Percentiles rank a stretch among this genome's conserved stretches.
These are phyloP conservation scores for Procambarus virginalis DNA, from an alignment of 1,140 invertebrate genomes.

Conservation along the genomic window DNA sequence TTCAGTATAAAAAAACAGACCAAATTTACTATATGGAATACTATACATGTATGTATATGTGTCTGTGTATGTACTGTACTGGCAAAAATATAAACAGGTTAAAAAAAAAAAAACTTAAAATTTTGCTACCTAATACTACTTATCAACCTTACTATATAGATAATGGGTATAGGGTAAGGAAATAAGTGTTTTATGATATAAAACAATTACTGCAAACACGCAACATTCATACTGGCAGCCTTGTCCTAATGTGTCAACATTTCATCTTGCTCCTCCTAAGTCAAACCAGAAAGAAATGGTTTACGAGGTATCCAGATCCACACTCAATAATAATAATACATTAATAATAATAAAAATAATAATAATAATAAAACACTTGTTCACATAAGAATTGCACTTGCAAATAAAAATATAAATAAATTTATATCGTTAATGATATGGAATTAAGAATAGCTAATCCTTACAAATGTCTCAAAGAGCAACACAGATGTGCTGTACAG, in stretches of 20 bases:
- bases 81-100: neutral
- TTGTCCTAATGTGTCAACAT: neutral
- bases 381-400: neutral
- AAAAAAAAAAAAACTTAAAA: neutral
- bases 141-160: neutral
- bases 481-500: neutral
- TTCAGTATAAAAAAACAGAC: too few relatives aligned
- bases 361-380: neutral
- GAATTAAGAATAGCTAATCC: neutral
- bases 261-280: neutral
- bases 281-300: neutral
- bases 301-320: neutral
- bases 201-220: neutral
- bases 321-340: neutral
- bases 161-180: neutral
- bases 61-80: neutral
- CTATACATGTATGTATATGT: neutral
- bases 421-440: neutral
- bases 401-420: neutral
- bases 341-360: too few relatives aligned
- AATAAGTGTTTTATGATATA: neutral
- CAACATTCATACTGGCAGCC: neutral
- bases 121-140: neutral
- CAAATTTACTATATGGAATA: too few relatives aligned
- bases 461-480: slow-evolving; percentile 1